These are phyloP conservation scores for Ceyx cyanopectus DNA, from an alignment of 2,113 vertebrate genomes.

Conservation along the genomic window DNA sequence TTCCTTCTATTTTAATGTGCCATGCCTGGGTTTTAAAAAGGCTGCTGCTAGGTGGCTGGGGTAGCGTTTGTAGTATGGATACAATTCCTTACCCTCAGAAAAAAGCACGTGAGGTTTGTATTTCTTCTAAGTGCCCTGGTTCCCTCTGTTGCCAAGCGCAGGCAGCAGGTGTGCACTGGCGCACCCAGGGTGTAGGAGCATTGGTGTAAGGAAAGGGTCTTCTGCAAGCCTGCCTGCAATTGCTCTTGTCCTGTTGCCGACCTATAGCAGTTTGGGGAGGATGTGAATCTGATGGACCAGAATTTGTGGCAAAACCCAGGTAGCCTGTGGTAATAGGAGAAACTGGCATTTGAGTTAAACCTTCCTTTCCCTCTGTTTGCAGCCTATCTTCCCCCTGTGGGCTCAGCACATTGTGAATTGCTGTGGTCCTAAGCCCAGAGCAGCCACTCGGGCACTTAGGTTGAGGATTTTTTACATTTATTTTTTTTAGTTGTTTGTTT, in stretches of 20 bases:
- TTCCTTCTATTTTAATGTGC: not conserved
- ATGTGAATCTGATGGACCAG: not conserved
- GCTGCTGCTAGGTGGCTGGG: fast-evolving
- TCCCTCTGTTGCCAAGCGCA: not conserved
- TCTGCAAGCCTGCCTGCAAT: not conserved
- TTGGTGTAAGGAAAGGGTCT: not conserved
- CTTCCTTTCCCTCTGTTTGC: fast-evolving
- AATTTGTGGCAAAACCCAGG: not conserved
- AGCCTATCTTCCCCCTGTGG: not conserved
- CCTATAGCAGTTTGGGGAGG: fast-evolving
- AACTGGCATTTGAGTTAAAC: not conserved
- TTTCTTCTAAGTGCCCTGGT: not conserved
- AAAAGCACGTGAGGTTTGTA: not conserved
- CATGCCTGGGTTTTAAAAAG: not conserved
- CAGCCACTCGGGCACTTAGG: not conserved
- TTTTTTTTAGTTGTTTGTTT: not conserved
- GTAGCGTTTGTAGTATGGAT: not conserved
- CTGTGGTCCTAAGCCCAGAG: not conserved
- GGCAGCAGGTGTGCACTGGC: not conserved
- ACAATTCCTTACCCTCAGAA: not conserved
- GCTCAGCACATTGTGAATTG: fast-evolving
- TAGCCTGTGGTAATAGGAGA: not conserved
- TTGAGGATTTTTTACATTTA: not conserved
- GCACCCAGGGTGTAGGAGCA: not conserved
- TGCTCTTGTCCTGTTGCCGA: not conserved